Conservation (phyloP, 2,888 invertebrate species). For the Kryphioiulus occultus region DNA sequence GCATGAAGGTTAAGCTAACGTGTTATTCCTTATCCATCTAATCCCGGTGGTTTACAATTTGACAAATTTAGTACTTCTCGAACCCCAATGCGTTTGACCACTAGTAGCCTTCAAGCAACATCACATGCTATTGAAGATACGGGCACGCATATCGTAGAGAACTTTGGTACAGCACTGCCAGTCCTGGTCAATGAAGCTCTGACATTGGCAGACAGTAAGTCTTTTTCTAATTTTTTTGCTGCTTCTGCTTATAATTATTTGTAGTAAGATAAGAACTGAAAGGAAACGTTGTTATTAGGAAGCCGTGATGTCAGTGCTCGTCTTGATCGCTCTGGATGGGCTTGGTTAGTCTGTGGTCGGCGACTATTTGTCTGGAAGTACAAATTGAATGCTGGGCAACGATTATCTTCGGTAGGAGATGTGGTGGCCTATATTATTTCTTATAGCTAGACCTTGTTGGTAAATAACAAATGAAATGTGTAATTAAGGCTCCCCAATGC, state of each 20-base stretch:
- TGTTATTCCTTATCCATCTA: no score
- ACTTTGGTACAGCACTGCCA: slow-evolving; percentile 81
- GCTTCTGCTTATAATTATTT: slow-evolving; percentile 27
- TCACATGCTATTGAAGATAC: slow-evolving; percentile 77
- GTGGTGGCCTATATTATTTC: slow-evolving; percentile 37
- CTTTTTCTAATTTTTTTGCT: slow-evolving; percentile 55
- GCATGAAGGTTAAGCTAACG: no score
- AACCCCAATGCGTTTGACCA: neutral
- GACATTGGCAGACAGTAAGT: slow-evolving; percentile 70
- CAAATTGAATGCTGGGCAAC: slow-evolving; percentile 57
- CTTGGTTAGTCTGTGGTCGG: slow-evolving; percentile 85
- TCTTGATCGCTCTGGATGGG: slow-evolving; percentile 76
- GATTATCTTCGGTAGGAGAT: slow-evolving; percentile 48
- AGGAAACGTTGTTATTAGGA: slow-evolving; percentile 44
- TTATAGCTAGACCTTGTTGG: neutral
- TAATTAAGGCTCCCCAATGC: slow-evolving; percentile 67
- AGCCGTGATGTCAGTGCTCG: slow-evolving; percentile 67
- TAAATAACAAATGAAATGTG: neutral
- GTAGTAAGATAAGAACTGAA: neutral
- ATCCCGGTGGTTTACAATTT: no score
- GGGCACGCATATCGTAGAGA: slow-evolving; percentile 76
- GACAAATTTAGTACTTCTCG: slow-evolving; percentile 41
- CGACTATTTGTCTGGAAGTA: slow-evolving; percentile 81
- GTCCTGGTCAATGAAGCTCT: slow-evolving; percentile 88
- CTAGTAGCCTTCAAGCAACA: slow-evolving; percentile 59